Evolutionary conservation across 2,888 invertebrate species (phyloP).

Genomic region (Oeneis ivallda): DNA sequence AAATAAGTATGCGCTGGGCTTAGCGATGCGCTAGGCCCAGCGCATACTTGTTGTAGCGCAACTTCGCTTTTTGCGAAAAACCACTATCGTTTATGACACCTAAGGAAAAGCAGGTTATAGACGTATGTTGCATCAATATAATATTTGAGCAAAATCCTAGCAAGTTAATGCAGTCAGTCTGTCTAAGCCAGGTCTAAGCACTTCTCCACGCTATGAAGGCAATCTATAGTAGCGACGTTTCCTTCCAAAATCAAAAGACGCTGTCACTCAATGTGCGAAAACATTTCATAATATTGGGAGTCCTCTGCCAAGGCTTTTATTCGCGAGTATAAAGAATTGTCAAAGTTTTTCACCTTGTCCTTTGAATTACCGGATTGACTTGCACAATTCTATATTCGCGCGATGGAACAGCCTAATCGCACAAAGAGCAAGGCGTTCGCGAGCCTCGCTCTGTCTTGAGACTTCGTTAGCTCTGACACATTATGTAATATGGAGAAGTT

Average conservation of each 20-base stretch:
- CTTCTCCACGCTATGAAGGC: neutral
- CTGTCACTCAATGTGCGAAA: conserved; percentile 32
- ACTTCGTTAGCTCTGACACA: neutral
- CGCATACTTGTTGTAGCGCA: no score
- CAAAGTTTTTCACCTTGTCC: neutral
- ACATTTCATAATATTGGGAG: neutral
- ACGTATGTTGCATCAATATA: no score
- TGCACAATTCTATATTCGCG: conserved; percentile 3
- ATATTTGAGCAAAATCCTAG: no score
- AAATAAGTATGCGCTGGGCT: no score
- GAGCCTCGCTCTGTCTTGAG: conserved; percentile 28
- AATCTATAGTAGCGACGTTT: neutral
- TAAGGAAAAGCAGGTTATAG: neutral
- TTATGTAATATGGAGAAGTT: no score
- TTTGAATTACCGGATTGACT: neutral
- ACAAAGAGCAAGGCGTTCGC: conserved; percentile 30
- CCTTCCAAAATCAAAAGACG: conserved; percentile 18
- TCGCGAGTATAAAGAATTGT: conserved; percentile 1
- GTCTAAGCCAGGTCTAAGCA: neutral
- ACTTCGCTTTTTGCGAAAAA: neutral
- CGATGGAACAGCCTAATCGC: conserved; percentile 6
- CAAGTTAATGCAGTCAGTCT: no score
- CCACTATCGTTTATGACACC: neutral
- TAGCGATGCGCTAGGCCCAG: no score
- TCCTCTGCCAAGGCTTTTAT: neutral